phyloP scores from a whole-genome alignment of 2,797 vertebrate species.

The Leuciscus waleckii region DNA sequence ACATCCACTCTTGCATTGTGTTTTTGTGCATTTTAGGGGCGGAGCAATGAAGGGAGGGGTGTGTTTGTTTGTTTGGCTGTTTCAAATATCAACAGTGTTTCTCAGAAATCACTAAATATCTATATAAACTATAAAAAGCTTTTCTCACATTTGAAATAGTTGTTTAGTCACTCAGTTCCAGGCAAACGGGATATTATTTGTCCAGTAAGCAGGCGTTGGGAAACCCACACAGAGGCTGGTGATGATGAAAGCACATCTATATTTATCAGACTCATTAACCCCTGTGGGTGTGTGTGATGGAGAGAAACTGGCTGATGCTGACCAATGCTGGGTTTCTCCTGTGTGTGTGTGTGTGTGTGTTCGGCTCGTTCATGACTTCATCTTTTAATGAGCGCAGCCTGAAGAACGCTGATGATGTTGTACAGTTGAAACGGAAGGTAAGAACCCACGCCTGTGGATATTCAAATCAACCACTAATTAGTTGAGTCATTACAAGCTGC shows the following conservation, averaged over 20 bases:
- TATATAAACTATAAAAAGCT: background rate
- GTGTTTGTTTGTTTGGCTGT: background rate
- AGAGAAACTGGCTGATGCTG: background rate
- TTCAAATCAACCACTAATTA: background rate
- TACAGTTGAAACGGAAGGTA: background rate
- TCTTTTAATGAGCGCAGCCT: background rate
- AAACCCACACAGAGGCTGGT: background rate
- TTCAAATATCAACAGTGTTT: background rate
- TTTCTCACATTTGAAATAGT: background rate
- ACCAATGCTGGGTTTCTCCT: background rate
- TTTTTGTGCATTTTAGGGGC: no score
- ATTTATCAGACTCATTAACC: constrained; percentile 5
- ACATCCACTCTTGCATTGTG: no score
- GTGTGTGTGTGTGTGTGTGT: background rate
- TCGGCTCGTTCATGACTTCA: background rate
- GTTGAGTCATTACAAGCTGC: constrained; percentile 16
- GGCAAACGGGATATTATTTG: background rate
- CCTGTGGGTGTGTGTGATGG: background rate
- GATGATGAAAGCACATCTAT: constrained; percentile 30
- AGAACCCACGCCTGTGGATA: background rate
- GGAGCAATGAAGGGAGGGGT: background rate
- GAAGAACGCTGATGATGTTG: background rate
- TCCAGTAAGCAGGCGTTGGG: background rate
- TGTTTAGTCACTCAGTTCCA: background rate
- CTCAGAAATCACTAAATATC: background rate